A percentile compares a stretch with the other conserved stretches of the same genome.
Conservation (phyloP, 2,113 vertebrate species). For the Fregata magnificens region DNA sequence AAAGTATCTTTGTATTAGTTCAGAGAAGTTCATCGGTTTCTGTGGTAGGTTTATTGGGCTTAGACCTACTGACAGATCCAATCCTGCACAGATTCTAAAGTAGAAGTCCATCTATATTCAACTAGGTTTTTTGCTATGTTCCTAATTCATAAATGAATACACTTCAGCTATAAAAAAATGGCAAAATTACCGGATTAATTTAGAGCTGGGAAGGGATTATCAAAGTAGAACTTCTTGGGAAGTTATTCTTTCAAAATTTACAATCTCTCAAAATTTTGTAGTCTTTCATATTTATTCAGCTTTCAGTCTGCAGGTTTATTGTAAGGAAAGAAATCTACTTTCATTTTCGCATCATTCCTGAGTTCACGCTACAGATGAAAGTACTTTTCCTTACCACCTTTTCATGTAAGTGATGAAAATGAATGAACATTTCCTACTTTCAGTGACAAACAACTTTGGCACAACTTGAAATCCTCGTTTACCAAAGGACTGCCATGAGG, state of each 20-base stretch:
- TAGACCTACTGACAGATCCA: not conserved
- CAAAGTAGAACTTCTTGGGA: not conserved
- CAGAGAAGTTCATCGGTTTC: not conserved
- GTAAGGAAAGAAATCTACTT: not conserved
- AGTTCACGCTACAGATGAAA: not conserved
- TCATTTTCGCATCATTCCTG: not conserved
- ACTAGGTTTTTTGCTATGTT: rapidly evolving
- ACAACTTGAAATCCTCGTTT: not conserved
- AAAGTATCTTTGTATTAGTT: not conserved
- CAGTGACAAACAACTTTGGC: not conserved
- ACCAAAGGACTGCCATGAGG: not conserved
- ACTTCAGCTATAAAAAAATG: not conserved
- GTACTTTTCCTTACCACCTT: not conserved
- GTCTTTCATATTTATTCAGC: not conserved
- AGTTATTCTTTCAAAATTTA: not conserved
- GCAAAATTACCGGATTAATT: not conserved
- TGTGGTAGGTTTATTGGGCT: not conserved
- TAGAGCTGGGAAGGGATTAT: not conserved
- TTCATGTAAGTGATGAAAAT: not conserved
- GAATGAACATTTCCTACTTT: not conserved
- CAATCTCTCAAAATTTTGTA: not conserved
- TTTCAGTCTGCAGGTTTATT: not conserved
- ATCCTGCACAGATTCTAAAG: not conserved
- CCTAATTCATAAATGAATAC: not conserved
- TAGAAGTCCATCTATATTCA: not conserved